Percentiles rank a stretch among this genome's conserved stretches.
phyloP scores from a whole-genome alignment of 2,797 vertebrate genomes.

The Prunella strophiata region DNA sequence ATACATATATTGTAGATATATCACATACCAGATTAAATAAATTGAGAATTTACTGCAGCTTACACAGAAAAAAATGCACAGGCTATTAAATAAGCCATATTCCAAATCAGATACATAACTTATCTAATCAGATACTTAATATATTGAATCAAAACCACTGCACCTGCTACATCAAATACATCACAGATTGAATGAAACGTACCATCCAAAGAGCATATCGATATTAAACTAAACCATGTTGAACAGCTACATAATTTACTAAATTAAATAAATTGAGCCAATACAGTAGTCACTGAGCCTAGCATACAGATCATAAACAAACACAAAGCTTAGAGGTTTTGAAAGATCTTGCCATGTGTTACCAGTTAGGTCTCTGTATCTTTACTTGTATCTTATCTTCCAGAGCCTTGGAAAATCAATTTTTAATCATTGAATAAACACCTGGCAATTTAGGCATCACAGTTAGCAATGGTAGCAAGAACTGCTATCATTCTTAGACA shows the following conservation, averaged over 20 bases:
- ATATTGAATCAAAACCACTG: conserved; percentile 36
- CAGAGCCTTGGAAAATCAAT: neutral
- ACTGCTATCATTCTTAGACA: neutral
- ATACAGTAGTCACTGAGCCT: neutral
- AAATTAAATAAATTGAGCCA: conserved; percentile 42
- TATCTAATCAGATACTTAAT: conserved; percentile 38
- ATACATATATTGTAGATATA: conserved; percentile 2
- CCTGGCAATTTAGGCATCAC: neutral
- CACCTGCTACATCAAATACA: conserved; percentile 6
- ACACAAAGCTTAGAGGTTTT: neutral
- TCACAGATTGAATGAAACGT: conserved; percentile 1
- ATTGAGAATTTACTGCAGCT: conserved; percentile 23
- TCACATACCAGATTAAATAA: conserved; percentile 31
- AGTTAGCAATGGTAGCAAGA: neutral
- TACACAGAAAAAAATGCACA: neutral
- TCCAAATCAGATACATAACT: neutral
- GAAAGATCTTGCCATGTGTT: neutral
- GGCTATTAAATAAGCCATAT: conserved; percentile 32
- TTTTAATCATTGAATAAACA: neutral
- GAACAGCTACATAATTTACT: neutral
- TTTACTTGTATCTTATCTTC: neutral
- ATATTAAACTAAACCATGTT: conserved; percentile 38
- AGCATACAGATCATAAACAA: neutral
- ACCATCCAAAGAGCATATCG: neutral
- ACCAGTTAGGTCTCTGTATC: neutral